A percentile compares a stretch with the other conserved stretches of the same genome.
phyloP scores from a whole-genome alignment of 2,113 vertebrate genomes.

The Brachypodius melanocephalos region DNA sequence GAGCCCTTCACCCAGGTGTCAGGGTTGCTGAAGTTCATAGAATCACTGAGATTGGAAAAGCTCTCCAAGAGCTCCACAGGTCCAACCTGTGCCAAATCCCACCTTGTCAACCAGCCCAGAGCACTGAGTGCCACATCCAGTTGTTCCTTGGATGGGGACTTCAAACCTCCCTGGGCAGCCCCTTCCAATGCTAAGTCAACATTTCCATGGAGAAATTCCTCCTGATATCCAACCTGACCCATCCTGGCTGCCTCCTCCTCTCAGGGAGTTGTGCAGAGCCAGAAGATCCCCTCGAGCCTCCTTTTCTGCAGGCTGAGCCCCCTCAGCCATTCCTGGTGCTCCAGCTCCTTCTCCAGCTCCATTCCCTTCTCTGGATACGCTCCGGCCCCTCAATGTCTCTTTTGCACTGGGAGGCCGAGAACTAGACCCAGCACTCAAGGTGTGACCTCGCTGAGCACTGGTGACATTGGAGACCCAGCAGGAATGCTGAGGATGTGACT shows the following conservation, averaged over 20 bases:
- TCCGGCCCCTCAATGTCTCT: not conserved
- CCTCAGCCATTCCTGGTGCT: not conserved
- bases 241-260: accelerated
- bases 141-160: not conserved
- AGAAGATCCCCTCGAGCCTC: not conserved
- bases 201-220: not conserved
- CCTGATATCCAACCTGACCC: accelerated
- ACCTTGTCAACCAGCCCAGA: not conserved
- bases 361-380: accelerated
- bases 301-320: not conserved
- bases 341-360: not conserved
- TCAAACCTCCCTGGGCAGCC: not conserved
- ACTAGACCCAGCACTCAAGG: not conserved
- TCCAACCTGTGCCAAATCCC: not conserved
- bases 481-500: not conserved
- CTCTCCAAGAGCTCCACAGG: not conserved
- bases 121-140: not conserved
- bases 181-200: not conserved
- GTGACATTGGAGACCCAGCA: not conserved
- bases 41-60: not conserved
- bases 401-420: not conserved
- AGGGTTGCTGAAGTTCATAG: not conserved
- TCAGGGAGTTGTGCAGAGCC: not conserved
- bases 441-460: not conserved
- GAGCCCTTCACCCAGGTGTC: not conserved